Evolutionary conservation across 2,797 vertebrate genomes (phyloP).

Genomic region (Sarcoramphus papa): DNA sequence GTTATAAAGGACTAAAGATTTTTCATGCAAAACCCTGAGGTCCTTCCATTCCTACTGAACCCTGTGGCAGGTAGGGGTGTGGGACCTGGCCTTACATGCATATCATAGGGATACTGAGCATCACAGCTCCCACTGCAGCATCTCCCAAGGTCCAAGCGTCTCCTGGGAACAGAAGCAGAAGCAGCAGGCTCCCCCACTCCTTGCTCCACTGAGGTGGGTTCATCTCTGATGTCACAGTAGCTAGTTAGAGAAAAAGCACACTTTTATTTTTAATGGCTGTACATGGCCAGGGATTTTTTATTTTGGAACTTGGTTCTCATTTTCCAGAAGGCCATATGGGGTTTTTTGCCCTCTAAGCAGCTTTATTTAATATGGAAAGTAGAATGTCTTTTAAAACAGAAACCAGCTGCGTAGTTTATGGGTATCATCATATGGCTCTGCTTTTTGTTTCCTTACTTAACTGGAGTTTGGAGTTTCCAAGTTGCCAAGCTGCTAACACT

Average conservation of each 20-base stretch:
- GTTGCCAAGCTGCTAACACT: conserved; percentile 62
- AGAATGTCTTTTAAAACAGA: conserved; percentile 66
- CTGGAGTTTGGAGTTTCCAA: conserved; percentile 60
- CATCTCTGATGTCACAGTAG: conserved; percentile 20
- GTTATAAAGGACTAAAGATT: neutral
- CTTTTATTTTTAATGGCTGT: conserved; percentile 32
- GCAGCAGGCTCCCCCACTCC: neutral
- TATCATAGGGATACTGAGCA: neutral
- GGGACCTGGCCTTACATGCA: neutral
- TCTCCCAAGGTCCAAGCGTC: neutral
- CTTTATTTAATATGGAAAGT: conserved; percentile 66
- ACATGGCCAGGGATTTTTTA: neutral
- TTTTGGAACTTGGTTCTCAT: conserved; percentile 20
- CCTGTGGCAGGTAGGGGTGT: neutral
- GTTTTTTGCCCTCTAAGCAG: conserved; percentile 44
- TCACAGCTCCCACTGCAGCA: neutral
- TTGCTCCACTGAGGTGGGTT: neutral
- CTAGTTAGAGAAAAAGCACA: conserved; percentile 3
- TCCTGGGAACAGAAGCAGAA: neutral
- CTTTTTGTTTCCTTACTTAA: conserved; percentile 53
- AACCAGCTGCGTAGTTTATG: conserved; percentile 64
- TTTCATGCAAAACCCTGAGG: neutral
- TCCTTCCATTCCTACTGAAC: neutral
- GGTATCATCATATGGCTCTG: conserved; percentile 61
- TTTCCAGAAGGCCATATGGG: conserved; percentile 26